Evolutionary conservation across 2,888 invertebrate species (phyloP).

Genomic region (Epirrita christyi): DNA sequence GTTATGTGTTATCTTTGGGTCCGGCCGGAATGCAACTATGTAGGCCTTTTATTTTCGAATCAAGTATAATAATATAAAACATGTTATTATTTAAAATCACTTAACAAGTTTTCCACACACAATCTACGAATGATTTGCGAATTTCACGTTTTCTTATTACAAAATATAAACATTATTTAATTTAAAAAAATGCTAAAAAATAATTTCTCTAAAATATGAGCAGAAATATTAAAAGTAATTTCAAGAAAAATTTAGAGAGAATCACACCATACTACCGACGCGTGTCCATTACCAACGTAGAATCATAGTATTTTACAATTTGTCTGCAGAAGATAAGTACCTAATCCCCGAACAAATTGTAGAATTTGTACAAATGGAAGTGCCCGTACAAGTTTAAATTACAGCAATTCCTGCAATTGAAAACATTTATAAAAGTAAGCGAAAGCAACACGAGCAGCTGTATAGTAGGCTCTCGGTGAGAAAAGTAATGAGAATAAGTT

Average conservation of each 20-base stretch:
- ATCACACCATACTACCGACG: slow-evolving; percentile 26
- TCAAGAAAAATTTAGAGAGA: slow-evolving; percentile 27
- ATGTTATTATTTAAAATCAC: background rate
- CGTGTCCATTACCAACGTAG: slow-evolving; percentile 29
- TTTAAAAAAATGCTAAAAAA: background rate
- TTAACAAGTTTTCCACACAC: background rate
- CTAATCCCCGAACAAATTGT: slow-evolving; percentile 45
- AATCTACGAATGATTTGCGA: no score
- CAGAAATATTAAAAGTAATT: slow-evolving; percentile 26
- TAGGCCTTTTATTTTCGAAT: no score
- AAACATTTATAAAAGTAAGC: slow-evolving; percentile 58
- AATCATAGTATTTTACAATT: slow-evolving; percentile 33
- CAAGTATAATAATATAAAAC: background rate
- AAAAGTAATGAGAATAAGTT: slow-evolving; percentile 64
- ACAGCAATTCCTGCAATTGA: slow-evolving; percentile 61
- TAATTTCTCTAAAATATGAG: slow-evolving; percentile 5
- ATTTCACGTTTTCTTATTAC: no score
- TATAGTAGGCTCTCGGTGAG: slow-evolving; percentile 53
- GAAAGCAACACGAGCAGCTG: slow-evolving; percentile 56
- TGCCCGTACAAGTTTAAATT: slow-evolving; percentile 60
- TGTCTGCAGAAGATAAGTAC: slow-evolving; percentile 32
- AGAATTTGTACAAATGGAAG: slow-evolving; percentile 50
- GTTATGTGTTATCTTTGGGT: no score
- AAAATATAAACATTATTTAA: no score
- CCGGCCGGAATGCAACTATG: no score